Percentiles rank a stretch among this genome's conserved stretches.
Conservation (phyloP, 2,888 invertebrate species). For the Athalia rosae region DNA sequence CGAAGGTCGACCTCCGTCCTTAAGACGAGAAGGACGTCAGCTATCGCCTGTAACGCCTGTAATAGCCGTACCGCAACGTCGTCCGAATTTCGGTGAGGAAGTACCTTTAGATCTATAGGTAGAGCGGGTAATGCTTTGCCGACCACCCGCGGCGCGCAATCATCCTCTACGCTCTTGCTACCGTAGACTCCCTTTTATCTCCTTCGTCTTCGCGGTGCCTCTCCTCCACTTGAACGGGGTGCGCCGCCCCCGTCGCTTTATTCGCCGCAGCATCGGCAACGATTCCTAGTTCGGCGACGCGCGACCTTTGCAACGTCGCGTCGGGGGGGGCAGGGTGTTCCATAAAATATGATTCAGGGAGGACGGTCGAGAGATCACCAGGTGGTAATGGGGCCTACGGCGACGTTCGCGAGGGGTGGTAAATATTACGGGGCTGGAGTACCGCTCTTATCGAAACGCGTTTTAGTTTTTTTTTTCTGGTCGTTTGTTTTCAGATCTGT, state of each 20-base stretch:
- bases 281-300: not conserved
- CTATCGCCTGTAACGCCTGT: not conserved
- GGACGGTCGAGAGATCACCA: slow-evolving; percentile 63
- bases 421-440: not conserved
- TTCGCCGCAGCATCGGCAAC: not conserved
- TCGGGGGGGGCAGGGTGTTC: slow-evolving; percentile 48
- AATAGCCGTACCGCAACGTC: too few species aligned
- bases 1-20: not conserved
- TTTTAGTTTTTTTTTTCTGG: not conserved
- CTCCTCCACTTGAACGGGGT: slow-evolving; percentile 50
- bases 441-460: not conserved
- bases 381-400: slow-evolving; percentile 54
- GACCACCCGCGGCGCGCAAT: slow-evolving; percentile 63
- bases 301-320: slow-evolving; percentile 18
- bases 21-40: not conserved
- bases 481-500: not conserved
- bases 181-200: slow-evolving; percentile 44
- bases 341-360: slow-evolving; percentile 66
- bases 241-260: slow-evolving; percentile 32
- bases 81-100: slow-evolving; percentile 13
- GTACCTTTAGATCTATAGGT: slow-evolving; percentile 34
- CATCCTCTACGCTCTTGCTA: slow-evolving; percentile 57
- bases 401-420: slow-evolving; percentile 27
- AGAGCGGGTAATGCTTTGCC: slow-evolving; percentile 51
- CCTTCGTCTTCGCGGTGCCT: slow-evolving; percentile 46